These are phyloP conservation scores for Aelia acuminata DNA, from an alignment of 2,888 invertebrate genomes.

Conservation along the genomic window DNA sequence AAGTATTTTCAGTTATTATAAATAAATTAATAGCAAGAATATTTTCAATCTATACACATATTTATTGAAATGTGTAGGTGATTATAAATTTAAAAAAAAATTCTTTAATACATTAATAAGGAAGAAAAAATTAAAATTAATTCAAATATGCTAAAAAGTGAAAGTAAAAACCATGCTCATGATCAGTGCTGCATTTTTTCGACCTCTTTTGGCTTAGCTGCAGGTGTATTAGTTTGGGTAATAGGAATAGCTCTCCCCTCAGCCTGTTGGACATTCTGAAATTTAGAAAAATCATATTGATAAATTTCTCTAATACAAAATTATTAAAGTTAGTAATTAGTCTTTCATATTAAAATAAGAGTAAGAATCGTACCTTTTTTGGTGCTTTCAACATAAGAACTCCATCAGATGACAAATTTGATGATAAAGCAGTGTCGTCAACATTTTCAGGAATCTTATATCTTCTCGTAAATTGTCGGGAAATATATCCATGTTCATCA, in stretches of 20 bases:
- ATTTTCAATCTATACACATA: too few species aligned
- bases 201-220: conserved; percentile 59
- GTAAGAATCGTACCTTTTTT: conserved; percentile 60
- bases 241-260: conserved; percentile 64
- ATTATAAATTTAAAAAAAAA: neutral
- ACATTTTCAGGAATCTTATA: conserved; percentile 69
- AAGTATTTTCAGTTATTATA: too few species aligned
- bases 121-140: neutral
- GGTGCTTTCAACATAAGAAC: conserved; percentile 69
- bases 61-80: too few species aligned
- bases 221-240: conserved; percentile 65
- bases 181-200: neutral
- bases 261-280: conserved; percentile 22
- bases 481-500: conserved; percentile 69
- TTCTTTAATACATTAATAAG: neutral
- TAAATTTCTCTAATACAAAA: too few species aligned
- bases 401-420: conserved; percentile 69
- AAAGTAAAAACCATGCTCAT: neutral
- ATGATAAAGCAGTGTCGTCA: conserved; percentile 68
- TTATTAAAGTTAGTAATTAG: neutral
- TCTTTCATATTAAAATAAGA: neutral
- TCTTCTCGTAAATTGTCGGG: conserved; percentile 69
- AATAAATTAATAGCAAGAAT: too few species aligned
- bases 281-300: neutral
- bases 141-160: neutral